Percentiles rank a stretch among this genome's conserved stretches.
Conservation (phyloP, 2,888 invertebrate species). For the Lamproptera curius region DNA sequence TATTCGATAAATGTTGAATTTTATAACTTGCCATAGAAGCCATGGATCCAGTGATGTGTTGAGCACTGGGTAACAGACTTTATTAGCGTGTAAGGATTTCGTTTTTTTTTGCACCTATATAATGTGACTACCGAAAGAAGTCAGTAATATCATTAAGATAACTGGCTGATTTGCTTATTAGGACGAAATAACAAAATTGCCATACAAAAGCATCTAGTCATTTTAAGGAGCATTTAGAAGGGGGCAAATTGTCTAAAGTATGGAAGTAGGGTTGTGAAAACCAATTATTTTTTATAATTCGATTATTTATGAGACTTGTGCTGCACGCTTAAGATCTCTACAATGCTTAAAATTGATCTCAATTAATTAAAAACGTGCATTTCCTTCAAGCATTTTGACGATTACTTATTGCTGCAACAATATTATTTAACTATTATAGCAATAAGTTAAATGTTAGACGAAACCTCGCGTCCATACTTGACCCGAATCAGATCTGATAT, state of each 20-base stretch:
- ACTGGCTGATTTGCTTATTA: slow-evolving; percentile 20
- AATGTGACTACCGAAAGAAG: slow-evolving; percentile 4
- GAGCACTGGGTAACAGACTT: slow-evolving; percentile 26
- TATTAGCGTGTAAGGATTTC: slow-evolving; percentile 35
- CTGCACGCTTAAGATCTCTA: slow-evolving; percentile 65
- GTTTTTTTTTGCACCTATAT: slow-evolving; percentile 21
- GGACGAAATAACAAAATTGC: slow-evolving; percentile 39
- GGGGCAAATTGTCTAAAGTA: slow-evolving; percentile 45
- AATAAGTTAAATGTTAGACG: too few species aligned
- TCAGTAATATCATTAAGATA: slow-evolving; percentile 24
- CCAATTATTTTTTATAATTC: slow-evolving; percentile 61
- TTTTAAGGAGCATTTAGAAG: slow-evolving; percentile 47
- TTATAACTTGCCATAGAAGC: slow-evolving; percentile 44
- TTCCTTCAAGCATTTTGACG: slow-evolving; percentile 47
- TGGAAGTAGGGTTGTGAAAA: slow-evolving; percentile 74
- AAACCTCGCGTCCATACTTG: too few species aligned
- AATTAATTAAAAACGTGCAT: slow-evolving; percentile 59
- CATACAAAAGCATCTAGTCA: slow-evolving; percentile 52
- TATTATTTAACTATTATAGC: too few species aligned
- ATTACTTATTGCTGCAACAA: too few species aligned
- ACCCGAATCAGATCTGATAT: too few species aligned
- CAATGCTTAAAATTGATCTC: slow-evolving; percentile 55
- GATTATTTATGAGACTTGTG: slow-evolving; percentile 41
- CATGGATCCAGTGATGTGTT: slow-evolving; percentile 39
- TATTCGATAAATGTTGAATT: slow-evolving; percentile 31